A percentile compares a stretch with the other conserved stretches of the same genome.
Evolutionary conservation across 1,140 invertebrate genomes (phyloP).

Genomic region (Drosophila tropicalis): DNA sequence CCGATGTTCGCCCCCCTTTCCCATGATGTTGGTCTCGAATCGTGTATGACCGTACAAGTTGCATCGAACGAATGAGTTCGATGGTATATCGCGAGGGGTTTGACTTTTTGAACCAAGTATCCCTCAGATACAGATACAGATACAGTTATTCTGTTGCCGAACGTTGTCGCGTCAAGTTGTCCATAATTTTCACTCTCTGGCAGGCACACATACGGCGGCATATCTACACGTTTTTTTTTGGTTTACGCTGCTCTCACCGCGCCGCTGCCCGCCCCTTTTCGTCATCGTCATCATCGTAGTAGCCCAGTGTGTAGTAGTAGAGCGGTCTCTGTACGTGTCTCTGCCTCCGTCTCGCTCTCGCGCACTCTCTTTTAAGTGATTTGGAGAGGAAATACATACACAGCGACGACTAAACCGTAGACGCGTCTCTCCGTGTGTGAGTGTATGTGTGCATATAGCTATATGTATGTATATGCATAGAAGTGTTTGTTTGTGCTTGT

Average conservation of each 20-base stretch:
- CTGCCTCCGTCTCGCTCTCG: constrained; percentile 46
- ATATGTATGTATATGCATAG: background rate
- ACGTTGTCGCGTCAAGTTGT: constrained; percentile 60
- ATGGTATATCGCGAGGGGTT: no score
- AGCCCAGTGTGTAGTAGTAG: background rate
- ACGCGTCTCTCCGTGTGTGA: constrained; percentile 29
- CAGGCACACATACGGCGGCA: constrained; percentile 36
- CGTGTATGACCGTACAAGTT: no score
- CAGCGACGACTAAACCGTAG: constrained; percentile 42
- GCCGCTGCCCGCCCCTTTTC: background rate
- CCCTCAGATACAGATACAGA: no score
- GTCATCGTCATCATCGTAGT: background rate
- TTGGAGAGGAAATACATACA: constrained; percentile 19
- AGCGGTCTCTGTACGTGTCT: constrained; percentile 40
- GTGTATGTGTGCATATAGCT: constrained; percentile 18
- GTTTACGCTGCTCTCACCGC: constrained; percentile 5
- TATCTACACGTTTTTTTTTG: constrained; percentile 21
- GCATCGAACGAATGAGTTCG: no score
- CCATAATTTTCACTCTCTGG: constrained; percentile 2
- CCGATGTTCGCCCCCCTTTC: no score
- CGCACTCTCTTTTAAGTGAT: constrained; percentile 26
- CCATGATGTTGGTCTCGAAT: no score
- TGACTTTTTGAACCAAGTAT: no score
- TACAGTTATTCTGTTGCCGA: constrained; percentile 56
- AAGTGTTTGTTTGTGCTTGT: constrained; percentile 24